phyloP scores from a whole-genome alignment of 2,113 vertebrate genomes.

The Oxyruncus cristatus region DNA sequence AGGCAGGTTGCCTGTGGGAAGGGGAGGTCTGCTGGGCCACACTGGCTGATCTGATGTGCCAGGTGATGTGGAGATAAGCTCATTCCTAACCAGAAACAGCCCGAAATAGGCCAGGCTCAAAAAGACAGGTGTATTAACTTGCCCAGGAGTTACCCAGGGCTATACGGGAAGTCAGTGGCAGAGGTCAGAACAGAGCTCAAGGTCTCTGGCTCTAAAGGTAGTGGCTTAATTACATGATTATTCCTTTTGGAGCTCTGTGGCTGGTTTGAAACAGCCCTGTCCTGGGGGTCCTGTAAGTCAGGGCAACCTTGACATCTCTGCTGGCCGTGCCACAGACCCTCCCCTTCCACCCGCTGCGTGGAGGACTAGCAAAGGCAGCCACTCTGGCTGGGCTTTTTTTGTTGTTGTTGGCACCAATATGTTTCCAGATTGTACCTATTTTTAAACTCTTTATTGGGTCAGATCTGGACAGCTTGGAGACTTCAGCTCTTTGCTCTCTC shows the following conservation, averaged over 20 bases:
- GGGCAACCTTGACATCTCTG: conserved; percentile 9
- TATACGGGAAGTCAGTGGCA: not conserved
- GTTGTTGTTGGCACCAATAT: conserved; percentile 64
- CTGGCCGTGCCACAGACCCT: not conserved
- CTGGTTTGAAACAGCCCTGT: not conserved
- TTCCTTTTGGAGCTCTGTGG: not conserved
- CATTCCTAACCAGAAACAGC: not conserved
- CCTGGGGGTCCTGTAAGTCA: not conserved
- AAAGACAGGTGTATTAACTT: not conserved
- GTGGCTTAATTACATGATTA: not conserved
- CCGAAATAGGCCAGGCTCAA: not conserved
- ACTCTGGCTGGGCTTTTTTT: conserved; percentile 8
- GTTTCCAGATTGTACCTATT: conserved; percentile 77
- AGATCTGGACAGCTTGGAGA: conserved; percentile 75
- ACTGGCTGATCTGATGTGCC: not conserved
- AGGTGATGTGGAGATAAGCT: not conserved
- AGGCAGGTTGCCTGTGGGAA: not conserved
- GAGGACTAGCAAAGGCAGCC: conserved; percentile 1
- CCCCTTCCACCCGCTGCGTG: not conserved
- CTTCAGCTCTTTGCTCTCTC: conserved; percentile 44
- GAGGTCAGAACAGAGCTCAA: not conserved
- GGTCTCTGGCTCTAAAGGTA: not conserved
- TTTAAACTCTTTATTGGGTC: conserved; percentile 74
- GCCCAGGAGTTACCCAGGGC: not conserved
- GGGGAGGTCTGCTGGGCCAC: not conserved